Base-by-base conservation (phyloP, 2,888 invertebrate genomes). In the Sabatieria punctata region DNA sequence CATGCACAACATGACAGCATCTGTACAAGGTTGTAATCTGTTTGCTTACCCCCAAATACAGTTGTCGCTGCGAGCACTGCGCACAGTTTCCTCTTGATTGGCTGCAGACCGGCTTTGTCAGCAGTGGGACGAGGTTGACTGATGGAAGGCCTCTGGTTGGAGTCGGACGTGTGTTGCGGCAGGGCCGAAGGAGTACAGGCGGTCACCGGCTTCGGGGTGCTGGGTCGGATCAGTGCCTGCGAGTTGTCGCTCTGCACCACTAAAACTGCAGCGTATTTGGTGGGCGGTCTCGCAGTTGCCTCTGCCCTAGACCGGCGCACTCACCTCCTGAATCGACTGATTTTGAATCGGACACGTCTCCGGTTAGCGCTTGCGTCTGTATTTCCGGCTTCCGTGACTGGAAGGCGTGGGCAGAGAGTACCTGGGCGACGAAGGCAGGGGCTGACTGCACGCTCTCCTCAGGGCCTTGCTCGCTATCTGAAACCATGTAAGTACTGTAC, bases 241-340 rank as follows among this genome's bases (percentile, higher is more conserved):
- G 48, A 26, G 51, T 49, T 54, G 56, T 55, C 30, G 52, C 52
- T 40, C 51, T 45, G n/a, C 51, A 51, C 23, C 48, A 52, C 24
- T 49, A 22, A 39, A 52, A 25, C 18, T 47, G 49, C 45, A 43
- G 26, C 33, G 15, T 19, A 33, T 48, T 11, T 23, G 39, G 19
- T 30, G 27, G 18, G 27, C 39, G 15, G 27, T 24, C 26, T 25
- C 33, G 15, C 4, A 18, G 24, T 4, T 22, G 22, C 47, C 18
- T 21, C 21, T 39, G 23, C 30, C n/a, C n/a, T n/a, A n/a, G n/a
- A n/a, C n/a, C 35, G 19, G 39, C 4, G 21, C 22, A 15, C 8
- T 4, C 15, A 44, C 44, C 43, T 4, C 43, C 35, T 11, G 43
- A 43, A 33, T 30, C 33, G 21, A 35, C 21, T 30, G 43, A 43